Percentiles rank a stretch among this genome's conserved stretches.
phyloP scores from a whole-genome alignment of 2,797 vertebrate species.

The Gallirallus australis region DNA sequence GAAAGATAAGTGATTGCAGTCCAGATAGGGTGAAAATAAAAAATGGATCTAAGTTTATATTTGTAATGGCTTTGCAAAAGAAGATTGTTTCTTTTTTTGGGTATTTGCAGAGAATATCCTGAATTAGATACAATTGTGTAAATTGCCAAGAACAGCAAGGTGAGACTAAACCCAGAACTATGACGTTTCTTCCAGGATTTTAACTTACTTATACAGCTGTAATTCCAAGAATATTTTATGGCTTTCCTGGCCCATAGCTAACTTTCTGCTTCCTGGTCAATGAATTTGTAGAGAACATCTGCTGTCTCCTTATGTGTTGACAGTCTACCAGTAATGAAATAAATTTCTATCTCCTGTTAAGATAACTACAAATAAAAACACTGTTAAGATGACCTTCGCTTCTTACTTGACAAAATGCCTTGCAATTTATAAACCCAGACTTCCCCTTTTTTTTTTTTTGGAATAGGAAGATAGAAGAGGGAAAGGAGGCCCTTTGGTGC shows the following conservation, averaged over 20 bases:
- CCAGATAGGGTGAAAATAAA: background rate
- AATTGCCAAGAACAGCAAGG: background rate
- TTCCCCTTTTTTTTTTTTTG: too few relatives aligned
- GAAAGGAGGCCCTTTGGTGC: background rate
- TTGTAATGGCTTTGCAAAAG: background rate
- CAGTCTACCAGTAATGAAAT: background rate
- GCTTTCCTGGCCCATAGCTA: background rate
- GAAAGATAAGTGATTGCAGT: background rate
- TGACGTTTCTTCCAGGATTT: background rate
- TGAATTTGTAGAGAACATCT: background rate
- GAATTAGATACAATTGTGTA: background rate
- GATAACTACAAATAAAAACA: background rate
- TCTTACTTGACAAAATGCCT: background rate
- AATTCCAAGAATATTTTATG: background rate
- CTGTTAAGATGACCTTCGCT: background rate
- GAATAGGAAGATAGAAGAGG: too few relatives aligned
- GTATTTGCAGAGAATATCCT: background rate
- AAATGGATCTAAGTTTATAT: background rate
- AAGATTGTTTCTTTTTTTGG: background rate
- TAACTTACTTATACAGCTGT: background rate
- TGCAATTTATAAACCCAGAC: background rate
- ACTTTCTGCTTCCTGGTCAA: background rate
- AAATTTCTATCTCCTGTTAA: background rate
- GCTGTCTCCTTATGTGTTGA: background rate
- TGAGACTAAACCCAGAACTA: background rate